Base-by-base conservation (phyloP, 2,888 invertebrate genomes). In the Acleris emargana region DNA sequence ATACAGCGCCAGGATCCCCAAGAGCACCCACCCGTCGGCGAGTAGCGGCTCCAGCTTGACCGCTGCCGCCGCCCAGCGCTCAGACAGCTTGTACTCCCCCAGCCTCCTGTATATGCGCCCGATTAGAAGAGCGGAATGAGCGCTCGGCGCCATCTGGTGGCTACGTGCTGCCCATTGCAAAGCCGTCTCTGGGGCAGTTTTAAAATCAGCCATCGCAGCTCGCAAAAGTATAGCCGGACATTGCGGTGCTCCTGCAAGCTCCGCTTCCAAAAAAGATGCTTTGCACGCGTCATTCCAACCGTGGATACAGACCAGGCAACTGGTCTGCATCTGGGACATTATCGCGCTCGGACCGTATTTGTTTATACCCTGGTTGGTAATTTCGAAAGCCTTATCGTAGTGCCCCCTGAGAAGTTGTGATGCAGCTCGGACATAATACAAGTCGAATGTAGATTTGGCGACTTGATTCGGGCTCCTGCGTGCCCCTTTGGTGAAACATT, bases 21-120 rank as follows among this genome's bases (percentile, higher is more conserved):
- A 70, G 68, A 88, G 74, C 3, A 88, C 90, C 92, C 92, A 92
- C 0, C 84, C 92, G 72, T 92, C 89, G 4, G 91, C 80, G 32
- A 91, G 73, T 28, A 83, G 71, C 1, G 91, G 89, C 68, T 91
- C 92, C 22, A 76, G 64, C 62, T 87, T 87, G 0, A 91, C 89
- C 47, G 91, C 87, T 47, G 72, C 84, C 1, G 89, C 79, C 5
- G 83, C 82, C 92, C 92, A 92, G 11, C 88, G 84, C 67, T 88
- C 84, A 11, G 91, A 87, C 58, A 84, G 73, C 25, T 68, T 68
- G n/a, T 79, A 76, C 25, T 89, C 84, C 1, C 78, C 79, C 62
- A 87, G 66, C 62, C 69, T 78, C 2, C 66, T 76, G 71, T 88
- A 89, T 69, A 89, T 81, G 47, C 88, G 78, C 53, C 81, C 85